Conservation (phyloP, 2,888 invertebrate genomes). For the Stenotaenia linearis region DNA sequence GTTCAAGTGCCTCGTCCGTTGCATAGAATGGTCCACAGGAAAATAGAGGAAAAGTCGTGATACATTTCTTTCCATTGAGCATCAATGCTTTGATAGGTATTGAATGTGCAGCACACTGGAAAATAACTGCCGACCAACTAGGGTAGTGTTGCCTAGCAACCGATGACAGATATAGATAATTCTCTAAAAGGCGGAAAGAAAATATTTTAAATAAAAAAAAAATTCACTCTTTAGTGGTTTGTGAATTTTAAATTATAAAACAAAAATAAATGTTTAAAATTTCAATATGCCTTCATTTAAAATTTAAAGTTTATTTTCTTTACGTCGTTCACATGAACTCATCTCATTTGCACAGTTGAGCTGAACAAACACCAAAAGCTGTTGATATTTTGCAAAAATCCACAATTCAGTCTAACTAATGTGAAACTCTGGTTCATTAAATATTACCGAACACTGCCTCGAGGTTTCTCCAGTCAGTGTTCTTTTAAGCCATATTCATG, state of each 20-base stretch:
- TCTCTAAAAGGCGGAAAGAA: not conserved
- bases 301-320: not conserved
- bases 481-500: not conserved
- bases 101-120: slow-evolving; percentile 16
- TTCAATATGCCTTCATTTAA: no score
- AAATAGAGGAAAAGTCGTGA: not conserved
- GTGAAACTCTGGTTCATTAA: slow-evolving; percentile 3
- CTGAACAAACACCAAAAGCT: not conserved
- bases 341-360: not conserved
- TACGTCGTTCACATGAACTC: not conserved
- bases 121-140: slow-evolving; percentile 26
- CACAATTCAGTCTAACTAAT: not conserved
- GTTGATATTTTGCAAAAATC: not conserved
- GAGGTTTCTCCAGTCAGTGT: not conserved
- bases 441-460: not conserved
- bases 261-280: no score
- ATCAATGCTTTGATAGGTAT: slow-evolving; percentile 22
- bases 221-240: not conserved
- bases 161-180: slow-evolving; percentile 21
- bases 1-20: slow-evolving; percentile 8
- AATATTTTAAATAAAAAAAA: not conserved
- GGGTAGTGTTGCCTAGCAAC: slow-evolving; percentile 12
- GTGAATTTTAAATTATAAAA: not conserved
- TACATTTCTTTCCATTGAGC: slow-evolving; percentile 24
- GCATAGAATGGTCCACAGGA: not conserved